These are phyloP conservation scores for Seriola dumerili DNA, from an alignment of 2,113 vertebrate genomes.

Conservation along the genomic window DNA sequence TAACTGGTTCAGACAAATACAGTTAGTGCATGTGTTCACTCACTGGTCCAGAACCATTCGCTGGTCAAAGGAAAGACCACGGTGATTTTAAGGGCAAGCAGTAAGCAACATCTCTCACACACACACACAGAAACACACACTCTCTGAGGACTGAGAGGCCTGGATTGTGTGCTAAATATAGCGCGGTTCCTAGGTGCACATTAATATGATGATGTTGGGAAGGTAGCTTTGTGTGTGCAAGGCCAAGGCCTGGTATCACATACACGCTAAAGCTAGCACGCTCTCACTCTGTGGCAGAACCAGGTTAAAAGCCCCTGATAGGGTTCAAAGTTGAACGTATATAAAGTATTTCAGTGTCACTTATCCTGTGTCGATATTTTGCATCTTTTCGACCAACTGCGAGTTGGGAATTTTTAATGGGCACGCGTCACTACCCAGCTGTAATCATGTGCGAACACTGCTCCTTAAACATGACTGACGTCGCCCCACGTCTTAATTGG, in stretches of 20 bases:
- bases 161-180: conserved; percentile 74
- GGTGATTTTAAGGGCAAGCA: background rate
- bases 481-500: too few relatives aligned
- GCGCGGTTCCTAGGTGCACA: conserved; percentile 60
- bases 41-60: background rate
- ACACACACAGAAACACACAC: background rate
- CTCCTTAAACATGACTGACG: too few relatives aligned
- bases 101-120: background rate
- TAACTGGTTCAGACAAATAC: background rate
- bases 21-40: background rate
- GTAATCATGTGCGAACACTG: too few relatives aligned
- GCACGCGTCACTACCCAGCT: too few relatives aligned
- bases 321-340: background rate
- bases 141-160: conserved; percentile 45
- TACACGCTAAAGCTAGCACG: background rate
- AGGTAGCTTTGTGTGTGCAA: conserved; percentile 36
- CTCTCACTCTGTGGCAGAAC: background rate
- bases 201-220: conserved; percentile 62
- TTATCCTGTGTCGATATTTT: too few relatives aligned
- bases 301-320: background rate
- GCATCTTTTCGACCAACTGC: too few relatives aligned
- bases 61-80: background rate
- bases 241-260: conserved; percentile 12
- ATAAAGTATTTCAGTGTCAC: background rate
- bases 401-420: too few relatives aligned